A percentile compares a stretch with the other conserved stretches of the same genome.
Evolutionary conservation across 2,797 vertebrate species (phyloP).

Genomic region (Chaetophractus vellerosus): DNA sequence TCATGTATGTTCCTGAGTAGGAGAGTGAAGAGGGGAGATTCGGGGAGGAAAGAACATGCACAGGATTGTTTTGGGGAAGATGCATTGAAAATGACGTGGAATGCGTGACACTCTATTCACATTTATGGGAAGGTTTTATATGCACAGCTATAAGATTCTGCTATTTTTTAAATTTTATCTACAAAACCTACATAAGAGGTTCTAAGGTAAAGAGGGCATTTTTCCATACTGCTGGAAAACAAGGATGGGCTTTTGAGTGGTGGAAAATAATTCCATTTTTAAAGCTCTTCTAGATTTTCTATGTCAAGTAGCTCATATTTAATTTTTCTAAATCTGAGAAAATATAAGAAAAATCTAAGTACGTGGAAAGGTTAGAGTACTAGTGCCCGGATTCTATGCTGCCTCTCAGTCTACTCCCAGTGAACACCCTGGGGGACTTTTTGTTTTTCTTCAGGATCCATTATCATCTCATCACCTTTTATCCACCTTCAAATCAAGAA

Average conservation of each 20-base stretch:
- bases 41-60: neutral
- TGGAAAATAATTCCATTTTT: neutral
- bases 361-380: neutral
- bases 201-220: neutral
- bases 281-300: neutral
- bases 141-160: neutral
- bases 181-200: neutral
- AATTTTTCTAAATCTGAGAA: neutral
- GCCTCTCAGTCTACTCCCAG: neutral
- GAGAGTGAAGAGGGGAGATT: neutral
- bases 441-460: neutral
- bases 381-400: neutral
- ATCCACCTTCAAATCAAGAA: neutral
- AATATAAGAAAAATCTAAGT: neutral
- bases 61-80: neutral
- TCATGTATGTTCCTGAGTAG: neutral
- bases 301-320: neutral
- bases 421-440: neutral
- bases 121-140: neutral
- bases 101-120: neutral
- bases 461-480: neutral
- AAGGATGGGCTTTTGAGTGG: neutral
- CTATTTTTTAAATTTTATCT: neutral
- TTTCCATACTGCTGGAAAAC: neutral
- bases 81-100: neutral